Evolutionary conservation across 2,888 invertebrate genomes (phyloP).

Genomic region (Tiphia femorata): DNA sequence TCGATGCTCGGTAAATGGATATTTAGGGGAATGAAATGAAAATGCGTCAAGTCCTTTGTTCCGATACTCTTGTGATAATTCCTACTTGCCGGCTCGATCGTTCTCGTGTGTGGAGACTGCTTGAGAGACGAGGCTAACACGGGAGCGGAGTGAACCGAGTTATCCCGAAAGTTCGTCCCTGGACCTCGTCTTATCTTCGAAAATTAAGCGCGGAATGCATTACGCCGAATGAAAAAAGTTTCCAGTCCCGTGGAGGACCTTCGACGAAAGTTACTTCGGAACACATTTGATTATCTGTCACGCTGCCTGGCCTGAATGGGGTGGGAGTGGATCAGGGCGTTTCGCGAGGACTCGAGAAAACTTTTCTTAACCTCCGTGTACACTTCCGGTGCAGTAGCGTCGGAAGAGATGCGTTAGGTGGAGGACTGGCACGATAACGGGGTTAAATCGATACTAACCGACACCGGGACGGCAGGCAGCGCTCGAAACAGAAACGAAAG

Average conservation of each 20-base stretch:
- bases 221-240: slow-evolving; percentile 40
- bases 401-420: background rate
- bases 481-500: background rate
- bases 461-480: background rate
- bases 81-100: too few species aligned
- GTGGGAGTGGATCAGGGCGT: background rate
- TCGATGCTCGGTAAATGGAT: background rate
- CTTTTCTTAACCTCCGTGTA: background rate
- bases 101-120: too few species aligned
- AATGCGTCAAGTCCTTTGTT: background rate
- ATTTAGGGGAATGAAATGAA: background rate
- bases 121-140: too few species aligned
- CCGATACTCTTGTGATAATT: too few species aligned
- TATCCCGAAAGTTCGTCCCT: too few species aligned
- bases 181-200: slow-evolving; percentile 24
- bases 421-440: background rate
- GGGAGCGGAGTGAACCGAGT: too few species aligned
- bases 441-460: background rate
- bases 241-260: slow-evolving; percentile 9
- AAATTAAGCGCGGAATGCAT: slow-evolving; percentile 26
- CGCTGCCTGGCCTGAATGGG: background rate
- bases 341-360: slow-evolving; percentile 5
- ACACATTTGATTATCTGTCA: slow-evolving; percentile 37
- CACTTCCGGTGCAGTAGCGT: background rate
- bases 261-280: slow-evolving; percentile 13